Base-by-base conservation (phyloP, 2,797 vertebrate species). In the Chromis chromis region DNA sequence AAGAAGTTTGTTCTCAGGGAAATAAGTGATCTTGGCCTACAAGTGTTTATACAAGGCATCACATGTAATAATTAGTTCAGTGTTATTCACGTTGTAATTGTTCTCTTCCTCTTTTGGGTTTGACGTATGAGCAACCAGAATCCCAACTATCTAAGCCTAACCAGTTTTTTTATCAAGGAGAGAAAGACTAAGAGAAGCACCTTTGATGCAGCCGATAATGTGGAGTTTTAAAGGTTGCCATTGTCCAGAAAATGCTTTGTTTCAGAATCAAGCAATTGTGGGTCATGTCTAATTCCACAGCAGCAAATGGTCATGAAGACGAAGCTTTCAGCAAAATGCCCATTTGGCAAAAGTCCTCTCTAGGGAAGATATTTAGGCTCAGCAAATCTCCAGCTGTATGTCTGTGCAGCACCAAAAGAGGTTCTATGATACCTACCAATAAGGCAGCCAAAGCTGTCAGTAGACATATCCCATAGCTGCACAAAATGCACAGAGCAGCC, bases 401-500 rank as follows among this genome's bases (percentile, higher is more conserved):
- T 61, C 60, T 69, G 49, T 44, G 58, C 56, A 42, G 64, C 69
- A 54, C 31, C 21, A 17, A 66, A 27, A 53, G 66, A 42, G 85
- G 42, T 59, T 68, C 49, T 19, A 24, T 78, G 83, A 85, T 62
- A 78, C 70, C 49, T 48, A 28, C 49, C 76, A 68, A 52, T 14
- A 60, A 70, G 70, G 72, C 68, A 72, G 74, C 58, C 69, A 74
- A 69, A 83, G 70, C 79, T 71, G 78, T 72, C 46, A 21, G 48
- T 54, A 76, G 61, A 81, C 77, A 67, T 67, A 63, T 73, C 71
- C 74, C 74, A 75, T 65, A 72, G 83, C 74, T 74, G 81, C 75
- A 82, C 83, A 81, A 70, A 90, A 85, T 82, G 76, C 76, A 77
- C 82, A 80, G 78, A 89, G 62, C 70, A 84, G 68, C 74, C 79